A percentile compares a stretch with the other conserved stretches of the same genome.
These are phyloP conservation scores for Psilanteris sp. DNA, from an alignment of 1,140 invertebrate species.

Conservation along the genomic window DNA sequence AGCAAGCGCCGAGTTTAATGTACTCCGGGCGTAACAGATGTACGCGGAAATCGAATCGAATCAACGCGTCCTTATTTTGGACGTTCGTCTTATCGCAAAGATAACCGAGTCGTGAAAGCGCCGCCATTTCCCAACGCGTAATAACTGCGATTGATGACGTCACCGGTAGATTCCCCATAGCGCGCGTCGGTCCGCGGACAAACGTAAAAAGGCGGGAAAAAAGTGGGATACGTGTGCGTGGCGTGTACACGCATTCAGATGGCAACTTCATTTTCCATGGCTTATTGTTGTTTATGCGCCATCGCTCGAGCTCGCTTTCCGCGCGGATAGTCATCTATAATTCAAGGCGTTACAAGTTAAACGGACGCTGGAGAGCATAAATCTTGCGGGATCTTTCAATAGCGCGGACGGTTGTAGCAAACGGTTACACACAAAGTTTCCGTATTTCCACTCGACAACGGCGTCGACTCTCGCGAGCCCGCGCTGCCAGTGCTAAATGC, in stretches of 20 bases:
- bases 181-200: not conserved
- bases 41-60: too few species aligned
- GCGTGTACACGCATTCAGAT: conserved; percentile 43
- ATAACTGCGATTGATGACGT: conserved; percentile 1
- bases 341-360: conserved; percentile 76
- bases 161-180: not conserved
- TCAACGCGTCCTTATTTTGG: too few species aligned
- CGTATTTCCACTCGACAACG: conserved; percentile 60
- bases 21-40: too few species aligned
- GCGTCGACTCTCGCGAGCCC: conserved; percentile 29
- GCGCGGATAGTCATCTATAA: conserved; percentile 72
- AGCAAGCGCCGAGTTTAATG: too few species aligned
- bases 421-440: conserved; percentile 56
- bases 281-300: conserved; percentile 64
- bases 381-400: conserved; percentile 75
- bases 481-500: conserved; percentile 33
- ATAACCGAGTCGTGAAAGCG: conserved; percentile 4
- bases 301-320: conserved; percentile 54
- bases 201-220: conserved; percentile 6
- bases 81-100: not conserved
- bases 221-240: conserved; percentile 9
- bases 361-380: conserved; percentile 71
- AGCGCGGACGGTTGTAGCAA: conserved; percentile 49
- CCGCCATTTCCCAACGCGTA: not conserved
- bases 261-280: conserved; percentile 67